Base-by-base conservation (phyloP, 2,888 invertebrate genomes). In the Athripsodes cinereus region DNA sequence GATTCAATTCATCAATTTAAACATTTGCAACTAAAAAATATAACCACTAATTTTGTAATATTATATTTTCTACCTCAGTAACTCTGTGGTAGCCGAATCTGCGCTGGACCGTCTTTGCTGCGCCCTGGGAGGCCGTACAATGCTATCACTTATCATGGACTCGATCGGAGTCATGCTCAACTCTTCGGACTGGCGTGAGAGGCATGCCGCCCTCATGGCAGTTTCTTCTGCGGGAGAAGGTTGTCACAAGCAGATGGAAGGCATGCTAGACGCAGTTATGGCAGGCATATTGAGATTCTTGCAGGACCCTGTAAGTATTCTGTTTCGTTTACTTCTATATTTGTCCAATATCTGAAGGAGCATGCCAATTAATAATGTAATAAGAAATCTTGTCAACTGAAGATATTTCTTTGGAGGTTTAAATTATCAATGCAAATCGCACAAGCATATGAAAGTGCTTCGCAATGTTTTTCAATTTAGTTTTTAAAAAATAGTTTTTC, bases 131-230 rank as follows among this genome's bases (percentile, higher is more conserved):
- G 96, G 96, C 47, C 84, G 83, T 79, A 90, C 90, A 0, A 90
- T 99, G 77, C 77, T 99, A 62, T 92, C 92, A 1, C 85, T 92
- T 67, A 92, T 97, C 57, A 88, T 94, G 64, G 83, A 83, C 52
- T 87, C 86, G 68, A 85, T 98, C 64, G 93, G 96, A 0, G 80
- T 81, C 35, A 96, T 98, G 96, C 77, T 98, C 66, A 81, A 81
- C 50, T 88, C 87, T 64, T 80, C 83, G 11, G 87, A 92, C 69
- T 93, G 93, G 93, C 87, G 88, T 66, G 87, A 89, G 65, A 82
- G 92, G n/a, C 94, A 98, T 74, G 98, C 98, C 46, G 99, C 96
- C 1, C 81, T 99, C 35, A 99, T 99, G 97, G 98, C 98, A 0
- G 88, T 99, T 50, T 98, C 97, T 5, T 95, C 97, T 0, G 92